A percentile compares a stretch with the other conserved stretches of the same genome.
Conservation (phyloP, 2,888 invertebrate genomes). For the Liopterus haemorrhoidalis region DNA sequence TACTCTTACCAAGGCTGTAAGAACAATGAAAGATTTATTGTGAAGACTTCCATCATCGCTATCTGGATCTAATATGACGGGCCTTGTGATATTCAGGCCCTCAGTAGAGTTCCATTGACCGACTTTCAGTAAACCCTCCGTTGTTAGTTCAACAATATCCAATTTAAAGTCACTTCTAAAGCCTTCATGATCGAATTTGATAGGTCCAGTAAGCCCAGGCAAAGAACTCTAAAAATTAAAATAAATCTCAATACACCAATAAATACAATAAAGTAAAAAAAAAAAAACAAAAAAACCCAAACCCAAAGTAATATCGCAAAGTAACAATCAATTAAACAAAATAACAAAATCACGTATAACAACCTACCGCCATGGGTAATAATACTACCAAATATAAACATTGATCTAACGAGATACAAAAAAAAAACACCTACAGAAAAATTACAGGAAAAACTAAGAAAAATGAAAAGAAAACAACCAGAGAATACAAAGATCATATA, state of each 20-base stretch:
- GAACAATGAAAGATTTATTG: conserved; percentile 65
- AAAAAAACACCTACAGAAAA: too few species aligned
- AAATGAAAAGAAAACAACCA: too few species aligned
- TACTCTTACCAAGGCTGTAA: conserved; percentile 63
- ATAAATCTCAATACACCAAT: conserved; percentile 16
- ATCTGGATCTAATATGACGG: conserved; percentile 15
- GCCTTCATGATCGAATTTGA: conserved; percentile 75
- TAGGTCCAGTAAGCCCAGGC: conserved; percentile 67
- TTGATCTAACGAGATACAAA: too few species aligned
- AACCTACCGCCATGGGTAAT: conserved; percentile 7
- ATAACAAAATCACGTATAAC: not conserved
- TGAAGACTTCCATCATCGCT: conserved; percentile 57
- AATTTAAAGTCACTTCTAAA: conserved; percentile 63
- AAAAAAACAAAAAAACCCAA: not conserved
- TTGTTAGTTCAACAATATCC: conserved; percentile 61
- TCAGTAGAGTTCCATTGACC: conserved; percentile 64
- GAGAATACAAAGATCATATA: too few species aligned
- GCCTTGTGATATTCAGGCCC: conserved; percentile 52
- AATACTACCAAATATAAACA: too few species aligned
- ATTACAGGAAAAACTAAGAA: too few species aligned
- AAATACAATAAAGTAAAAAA: conserved; percentile 5
- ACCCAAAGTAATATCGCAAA: not conserved
- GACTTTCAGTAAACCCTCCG: conserved; percentile 59
- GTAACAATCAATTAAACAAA: not conserved
- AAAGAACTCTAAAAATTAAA: conserved; percentile 52